Evolutionary conservation across 2,888 invertebrate species (phyloP).

Genomic region (Ophioninae sp.): DNA sequence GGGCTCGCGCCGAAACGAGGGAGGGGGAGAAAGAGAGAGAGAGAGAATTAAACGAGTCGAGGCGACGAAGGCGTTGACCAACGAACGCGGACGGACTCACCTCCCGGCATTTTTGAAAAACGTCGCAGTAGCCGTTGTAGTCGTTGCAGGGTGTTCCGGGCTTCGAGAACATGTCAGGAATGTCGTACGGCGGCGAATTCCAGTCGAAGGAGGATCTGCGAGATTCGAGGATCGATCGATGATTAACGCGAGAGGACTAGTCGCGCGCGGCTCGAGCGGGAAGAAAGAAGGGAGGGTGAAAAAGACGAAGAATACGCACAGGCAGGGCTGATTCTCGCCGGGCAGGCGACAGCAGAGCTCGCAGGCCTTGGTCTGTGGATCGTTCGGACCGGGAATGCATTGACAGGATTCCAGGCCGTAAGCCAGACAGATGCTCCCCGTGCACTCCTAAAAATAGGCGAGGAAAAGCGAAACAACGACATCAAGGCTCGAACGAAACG

Average conservation of each 20-base stretch:
- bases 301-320: constrained; percentile 80
- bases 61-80: no score
- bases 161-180: constrained; percentile 96
- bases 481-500: constrained; percentile 11
- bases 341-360: constrained; percentile 95
- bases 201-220: constrained; percentile 92
- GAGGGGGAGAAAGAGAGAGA: constrained; percentile 2
- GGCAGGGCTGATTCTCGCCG: constrained; percentile 90
- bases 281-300: constrained; percentile 2
- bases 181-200: constrained; percentile 94
- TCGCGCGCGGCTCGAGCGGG: no score
- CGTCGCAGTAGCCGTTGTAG: constrained; percentile 92
- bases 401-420: constrained; percentile 98
- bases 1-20: constrained; percentile 10
- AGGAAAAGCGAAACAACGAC: constrained; percentile 42
- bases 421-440: constrained; percentile 98
- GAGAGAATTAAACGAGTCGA: background rate
- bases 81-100: constrained; percentile 77
- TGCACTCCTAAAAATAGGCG: constrained; percentile 89
- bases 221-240: constrained; percentile 33
- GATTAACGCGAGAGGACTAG: background rate
- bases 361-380: constrained; percentile 93
- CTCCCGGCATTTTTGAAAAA: constrained; percentile 91
- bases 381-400: constrained; percentile 90
- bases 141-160: constrained; percentile 97